Percentiles rank a stretch among this genome's conserved stretches.
Evolutionary conservation across 2,888 invertebrate genomes (phyloP).

Genomic region (Zygothrica quintamaculata): DNA sequence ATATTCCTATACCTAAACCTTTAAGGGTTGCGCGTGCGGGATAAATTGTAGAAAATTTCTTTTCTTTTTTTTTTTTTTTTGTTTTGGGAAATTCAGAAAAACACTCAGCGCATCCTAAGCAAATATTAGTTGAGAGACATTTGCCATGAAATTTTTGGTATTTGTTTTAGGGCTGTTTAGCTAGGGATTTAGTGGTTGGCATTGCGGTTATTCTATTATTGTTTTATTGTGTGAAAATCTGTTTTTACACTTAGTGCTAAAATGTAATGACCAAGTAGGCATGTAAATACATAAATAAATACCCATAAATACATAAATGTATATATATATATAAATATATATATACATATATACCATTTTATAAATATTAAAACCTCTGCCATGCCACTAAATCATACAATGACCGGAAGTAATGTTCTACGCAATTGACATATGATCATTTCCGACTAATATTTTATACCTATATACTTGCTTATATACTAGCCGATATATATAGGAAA

Average conservation of each 20-base stretch:
- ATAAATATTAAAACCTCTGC: constrained; percentile 6
- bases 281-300: constrained; percentile 48
- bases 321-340: constrained; percentile 13
- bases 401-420: constrained; percentile 49
- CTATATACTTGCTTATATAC: too few relatives aligned
- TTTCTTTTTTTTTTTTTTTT: too few relatives aligned
- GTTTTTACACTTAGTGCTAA: constrained; percentile 59
- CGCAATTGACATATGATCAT: constrained; percentile 31
- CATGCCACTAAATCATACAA: constrained; percentile 42
- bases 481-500: constrained; percentile 1
- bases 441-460: not conserved
- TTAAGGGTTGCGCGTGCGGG: constrained; percentile 69
- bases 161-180: constrained; percentile 62
- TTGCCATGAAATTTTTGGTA: too few relatives aligned
- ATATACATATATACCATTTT: constrained; percentile 30
- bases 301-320: not conserved
- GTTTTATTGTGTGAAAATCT: constrained; percentile 67
- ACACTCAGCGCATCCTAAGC: constrained; percentile 55
- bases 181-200: constrained; percentile 63
- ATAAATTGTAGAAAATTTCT: constrained; percentile 52
- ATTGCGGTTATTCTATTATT: constrained; percentile 52
- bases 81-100: constrained; percentile 26
- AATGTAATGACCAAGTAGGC: constrained; percentile 67
- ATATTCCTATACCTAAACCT: too few relatives aligned
- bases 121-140: constrained; percentile 64